These are phyloP conservation scores for crab-eating macaque (Macaca fascicularis) DNA, from an alignment of 2,113 vertebrate species.

Conservation along the genomic window DNA sequence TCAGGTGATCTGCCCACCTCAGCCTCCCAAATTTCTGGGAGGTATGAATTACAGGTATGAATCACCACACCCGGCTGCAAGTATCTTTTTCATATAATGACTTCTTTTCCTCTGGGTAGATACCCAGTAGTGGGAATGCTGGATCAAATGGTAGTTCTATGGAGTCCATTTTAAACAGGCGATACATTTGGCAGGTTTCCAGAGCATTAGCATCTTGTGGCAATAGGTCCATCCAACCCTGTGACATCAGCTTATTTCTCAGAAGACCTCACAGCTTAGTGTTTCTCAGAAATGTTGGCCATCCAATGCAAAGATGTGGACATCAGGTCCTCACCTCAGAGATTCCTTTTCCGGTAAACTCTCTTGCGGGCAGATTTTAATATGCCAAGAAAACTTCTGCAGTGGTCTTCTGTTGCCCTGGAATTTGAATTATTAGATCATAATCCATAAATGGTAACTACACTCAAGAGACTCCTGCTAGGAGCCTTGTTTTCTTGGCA, in stretches of 20 bases:
- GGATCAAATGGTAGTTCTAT: no score
- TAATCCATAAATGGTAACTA: not conserved
- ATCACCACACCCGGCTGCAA: not conserved
- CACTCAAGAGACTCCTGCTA: not conserved
- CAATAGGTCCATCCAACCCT: not conserved
- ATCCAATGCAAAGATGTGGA: slow-evolving; percentile 35
- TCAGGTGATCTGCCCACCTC: not conserved
- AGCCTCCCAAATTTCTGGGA: not conserved
- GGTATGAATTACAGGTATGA: not conserved
- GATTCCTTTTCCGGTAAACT: slow-evolving; percentile 40
- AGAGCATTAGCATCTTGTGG: not conserved
- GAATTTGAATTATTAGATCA: not conserved
- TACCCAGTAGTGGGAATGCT: no score
- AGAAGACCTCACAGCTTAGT: slow-evolving; percentile 14
- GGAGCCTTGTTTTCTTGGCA: not conserved
- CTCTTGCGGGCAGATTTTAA: not conserved
- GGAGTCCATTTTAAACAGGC: not conserved
- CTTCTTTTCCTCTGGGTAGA: no score
- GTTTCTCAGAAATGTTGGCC: slow-evolving; percentile 64
- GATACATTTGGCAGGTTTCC: not conserved
- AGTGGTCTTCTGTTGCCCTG: not conserved
- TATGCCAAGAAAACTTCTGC: not conserved
- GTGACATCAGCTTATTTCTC: slow-evolving; percentile 24
- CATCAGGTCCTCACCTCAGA: not conserved
- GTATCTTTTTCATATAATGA: no score